A percentile compares a stretch with the other conserved stretches of the same genome.
These are phyloP conservation scores for Xyliphius kryptos DNA, from an alignment of 2,113 vertebrate genomes.

Conservation along the genomic window DNA sequence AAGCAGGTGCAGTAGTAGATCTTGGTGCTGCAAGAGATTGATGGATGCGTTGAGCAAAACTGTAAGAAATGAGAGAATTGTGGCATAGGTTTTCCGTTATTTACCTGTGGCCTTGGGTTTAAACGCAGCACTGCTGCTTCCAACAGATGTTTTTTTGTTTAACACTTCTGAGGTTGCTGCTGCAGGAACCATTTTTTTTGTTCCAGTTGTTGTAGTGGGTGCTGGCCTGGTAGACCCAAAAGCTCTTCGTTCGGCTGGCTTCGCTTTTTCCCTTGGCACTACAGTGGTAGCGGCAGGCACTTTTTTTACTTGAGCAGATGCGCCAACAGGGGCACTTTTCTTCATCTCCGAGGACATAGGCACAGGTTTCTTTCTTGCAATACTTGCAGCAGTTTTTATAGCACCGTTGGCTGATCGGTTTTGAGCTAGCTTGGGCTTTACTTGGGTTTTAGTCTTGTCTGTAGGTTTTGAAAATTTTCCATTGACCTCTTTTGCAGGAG, in stretches of 20 bases:
- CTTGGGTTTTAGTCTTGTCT: no score
- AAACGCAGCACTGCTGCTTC: constrained; percentile 34
- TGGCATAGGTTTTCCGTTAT: background rate
- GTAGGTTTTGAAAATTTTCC: no score
- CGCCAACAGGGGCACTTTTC: constrained; percentile 17
- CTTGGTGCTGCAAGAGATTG: constrained; percentile 36
- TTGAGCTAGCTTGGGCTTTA: no score
- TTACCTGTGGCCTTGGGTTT: constrained; percentile 57
- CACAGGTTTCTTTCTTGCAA: constrained; percentile 34
- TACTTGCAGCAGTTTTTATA: constrained; percentile 35
- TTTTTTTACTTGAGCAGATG: constrained; percentile 41
- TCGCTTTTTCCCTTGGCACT: constrained; percentile 39
- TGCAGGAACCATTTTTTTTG: constrained; percentile 31
- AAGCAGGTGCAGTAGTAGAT: constrained; percentile 27
- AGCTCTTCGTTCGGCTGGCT: constrained; percentile 52
- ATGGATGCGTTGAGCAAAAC: background rate
- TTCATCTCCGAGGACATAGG: constrained; percentile 33
- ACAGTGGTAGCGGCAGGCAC: constrained; percentile 28
- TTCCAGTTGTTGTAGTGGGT: constrained; percentile 43
- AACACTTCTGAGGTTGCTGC: constrained; percentile 25
- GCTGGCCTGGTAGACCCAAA: constrained; percentile 29
- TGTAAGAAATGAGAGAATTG: background rate
- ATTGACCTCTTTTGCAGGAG: no score
- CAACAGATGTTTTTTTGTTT: constrained; percentile 34
- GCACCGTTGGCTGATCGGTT: constrained; percentile 40